Base-by-base conservation (phyloP, 2,888 invertebrate genomes). In the Spilosoma lubricipeda region DNA sequence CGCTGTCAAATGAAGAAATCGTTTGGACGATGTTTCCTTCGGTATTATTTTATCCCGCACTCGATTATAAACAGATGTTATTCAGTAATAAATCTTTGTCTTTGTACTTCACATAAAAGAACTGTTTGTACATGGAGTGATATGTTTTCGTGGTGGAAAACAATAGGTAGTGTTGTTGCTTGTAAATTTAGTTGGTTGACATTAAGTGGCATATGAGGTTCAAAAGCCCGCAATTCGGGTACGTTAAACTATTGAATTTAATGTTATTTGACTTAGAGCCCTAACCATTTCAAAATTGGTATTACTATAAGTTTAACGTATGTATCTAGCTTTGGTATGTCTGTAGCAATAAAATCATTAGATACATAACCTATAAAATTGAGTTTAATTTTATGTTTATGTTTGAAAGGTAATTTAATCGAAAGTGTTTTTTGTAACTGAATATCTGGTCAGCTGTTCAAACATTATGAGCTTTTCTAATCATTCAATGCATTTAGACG, bases 61-160 rank as follows among this genome's bases (percentile, higher is more conserved):
- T 81, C 89, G 93, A 94, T 94, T 94, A 93, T 92, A 93, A 94
- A 90, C 95, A 95, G 90, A 94, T 95, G 95, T 90, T 91, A 87
- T 88, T 86, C 85, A 80, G 87, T 84, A 82, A 93, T 94, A 94
- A 94, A 95, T 95, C 94, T 91, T 90, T 89, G 90, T 92, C 91
- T 84, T 80, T 81, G 80, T 84, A 67, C 80, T 83, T 77, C 77
- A 81, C 77, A 77, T 87, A 80, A 82, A 85, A 84, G 82, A 82
- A 81, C 83, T 80, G 69, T 82, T 15, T 84, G 77, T 80, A 67
- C 67, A 71, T 75, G 59, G 75, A 82, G 77, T 72, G 75, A 66
- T 74, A 79, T 72, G 72, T 77, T 77, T 80, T 77, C 63, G 77
- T 75, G 69, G 70, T 68, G 33, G 56, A 70, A 39, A 56, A 70